Conservation (phyloP, 1,140 invertebrate species). For the Onthophagus taurus region DNA sequence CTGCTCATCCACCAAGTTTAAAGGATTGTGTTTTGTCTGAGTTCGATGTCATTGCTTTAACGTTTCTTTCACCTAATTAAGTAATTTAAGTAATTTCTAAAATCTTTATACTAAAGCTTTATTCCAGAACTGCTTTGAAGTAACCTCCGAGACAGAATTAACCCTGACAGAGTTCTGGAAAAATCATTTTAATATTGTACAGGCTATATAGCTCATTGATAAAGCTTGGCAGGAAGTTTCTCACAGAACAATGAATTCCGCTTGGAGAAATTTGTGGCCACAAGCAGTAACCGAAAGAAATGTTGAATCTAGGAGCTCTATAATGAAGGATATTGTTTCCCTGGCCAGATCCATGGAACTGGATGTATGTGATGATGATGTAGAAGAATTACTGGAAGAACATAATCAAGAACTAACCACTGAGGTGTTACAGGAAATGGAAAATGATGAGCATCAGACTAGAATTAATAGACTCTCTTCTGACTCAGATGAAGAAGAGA, state of each 20-base stretch:
- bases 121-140: background rate
- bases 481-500: no score
- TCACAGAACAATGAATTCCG: background rate
- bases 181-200: conserved; percentile 6
- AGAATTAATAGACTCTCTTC: no score
- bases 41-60: background rate
- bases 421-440: no score
- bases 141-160: background rate
- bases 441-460: no score
- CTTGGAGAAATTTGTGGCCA: conserved; percentile 2
- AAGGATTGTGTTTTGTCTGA: background rate
- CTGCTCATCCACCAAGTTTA: background rate
- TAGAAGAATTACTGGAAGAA: conserved; percentile 7
- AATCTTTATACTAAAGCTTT: background rate
- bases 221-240: background rate
- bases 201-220: background rate
- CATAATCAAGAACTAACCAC: no score
- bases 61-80: background rate
- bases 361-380: conserved; percentile 7
- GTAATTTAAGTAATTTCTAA: background rate
- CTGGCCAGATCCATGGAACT: conserved; percentile 3
- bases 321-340: conserved; percentile 6
- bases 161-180: conserved; percentile 1
- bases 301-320: background rate
- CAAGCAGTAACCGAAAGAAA: conserved; percentile 3